phyloP scores from a whole-genome alignment of 1,140 invertebrate species.

The Amyelois transitella region DNA sequence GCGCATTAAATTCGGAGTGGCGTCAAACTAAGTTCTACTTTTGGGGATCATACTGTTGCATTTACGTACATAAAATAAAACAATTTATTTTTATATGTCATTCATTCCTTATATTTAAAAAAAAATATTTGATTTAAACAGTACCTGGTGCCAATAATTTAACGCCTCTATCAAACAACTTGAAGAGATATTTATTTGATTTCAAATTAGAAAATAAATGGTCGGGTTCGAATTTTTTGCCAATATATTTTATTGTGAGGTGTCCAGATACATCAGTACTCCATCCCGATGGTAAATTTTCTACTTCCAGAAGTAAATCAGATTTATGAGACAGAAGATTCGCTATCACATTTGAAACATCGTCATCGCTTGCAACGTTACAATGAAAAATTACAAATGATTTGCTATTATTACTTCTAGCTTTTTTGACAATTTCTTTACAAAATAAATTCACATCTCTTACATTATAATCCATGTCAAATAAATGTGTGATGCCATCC shows the following conservation, averaged over 20 bases:
- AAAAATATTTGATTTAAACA: slow-evolving; percentile 23
- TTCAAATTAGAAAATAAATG: slow-evolving; percentile 49
- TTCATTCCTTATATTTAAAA: neutral
- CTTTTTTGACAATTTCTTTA: slow-evolving; percentile 64
- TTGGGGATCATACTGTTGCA: too few species aligned
- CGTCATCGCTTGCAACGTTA: slow-evolving; percentile 71
- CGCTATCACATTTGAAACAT: slow-evolving; percentile 73
- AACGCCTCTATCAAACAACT: slow-evolving; percentile 82
- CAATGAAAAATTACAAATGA: slow-evolving; percentile 51
- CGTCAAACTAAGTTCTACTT: too few species aligned
- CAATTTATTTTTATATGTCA: too few species aligned
- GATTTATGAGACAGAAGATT: slow-evolving; percentile 77
- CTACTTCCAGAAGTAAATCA: slow-evolving; percentile 77
- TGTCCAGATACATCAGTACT: slow-evolving; percentile 81
- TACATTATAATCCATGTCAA: slow-evolving; percentile 76
- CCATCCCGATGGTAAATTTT: slow-evolving; percentile 78
- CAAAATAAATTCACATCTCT: slow-evolving; percentile 74
- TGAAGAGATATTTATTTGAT: slow-evolving; percentile 77
- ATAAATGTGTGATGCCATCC: slow-evolving; percentile 81
- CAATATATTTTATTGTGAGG: slow-evolving; percentile 72
- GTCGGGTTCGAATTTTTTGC: slow-evolving; percentile 54
- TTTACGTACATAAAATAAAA: neutral
- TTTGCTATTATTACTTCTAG: slow-evolving; percentile 32
- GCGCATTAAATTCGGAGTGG: too few species aligned
- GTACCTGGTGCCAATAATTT: slow-evolving; percentile 80